A percentile compares a stretch with the other conserved stretches of the same genome.
phyloP scores from a whole-genome alignment of 2,113 vertebrate genomes.

The Myocastor coypus region DNA sequence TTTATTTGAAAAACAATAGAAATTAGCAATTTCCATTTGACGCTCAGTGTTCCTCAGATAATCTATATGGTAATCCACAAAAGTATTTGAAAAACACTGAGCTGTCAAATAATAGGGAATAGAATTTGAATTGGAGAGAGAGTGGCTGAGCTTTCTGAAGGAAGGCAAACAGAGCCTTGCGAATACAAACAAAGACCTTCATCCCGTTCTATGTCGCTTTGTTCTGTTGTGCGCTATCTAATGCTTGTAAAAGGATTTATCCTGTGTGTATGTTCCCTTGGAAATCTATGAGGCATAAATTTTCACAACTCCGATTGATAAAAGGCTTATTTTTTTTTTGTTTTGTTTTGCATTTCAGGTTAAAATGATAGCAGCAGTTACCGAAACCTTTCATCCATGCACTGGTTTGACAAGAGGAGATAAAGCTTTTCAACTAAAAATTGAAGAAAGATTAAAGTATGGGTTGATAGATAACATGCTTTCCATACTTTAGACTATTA shows the following conservation, averaged over 20 bases:
- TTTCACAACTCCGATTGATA: slow-evolving; percentile 6
- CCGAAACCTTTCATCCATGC: neutral
- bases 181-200: slow-evolving; percentile 19
- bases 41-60: neutral
- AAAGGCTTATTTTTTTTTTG: slow-evolving; percentile 31
- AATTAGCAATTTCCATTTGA: slow-evolving; percentile 65
- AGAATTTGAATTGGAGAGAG: slow-evolving; percentile 19
- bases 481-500: neutral
- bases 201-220: neutral
- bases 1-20: slow-evolving; percentile 68
- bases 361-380: slow-evolving; percentile 21
- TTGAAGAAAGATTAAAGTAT: neutral
- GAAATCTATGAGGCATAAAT: slow-evolving; percentile 40
- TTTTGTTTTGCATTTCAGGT: neutral
- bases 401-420: neutral
- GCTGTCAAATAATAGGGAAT: neutral
- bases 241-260: neutral
- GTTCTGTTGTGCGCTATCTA: neutral
- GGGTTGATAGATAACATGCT: neutral
- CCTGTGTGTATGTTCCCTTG: neutral
- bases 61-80: neutral
- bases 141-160: neutral
- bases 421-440: neutral
- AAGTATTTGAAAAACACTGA: neutral
- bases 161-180: slow-evolving; percentile 28